These are phyloP conservation scores for Caenorhabditis remanei DNA, from an alignment of 1,140 invertebrate species.

Conservation along the genomic window DNA sequence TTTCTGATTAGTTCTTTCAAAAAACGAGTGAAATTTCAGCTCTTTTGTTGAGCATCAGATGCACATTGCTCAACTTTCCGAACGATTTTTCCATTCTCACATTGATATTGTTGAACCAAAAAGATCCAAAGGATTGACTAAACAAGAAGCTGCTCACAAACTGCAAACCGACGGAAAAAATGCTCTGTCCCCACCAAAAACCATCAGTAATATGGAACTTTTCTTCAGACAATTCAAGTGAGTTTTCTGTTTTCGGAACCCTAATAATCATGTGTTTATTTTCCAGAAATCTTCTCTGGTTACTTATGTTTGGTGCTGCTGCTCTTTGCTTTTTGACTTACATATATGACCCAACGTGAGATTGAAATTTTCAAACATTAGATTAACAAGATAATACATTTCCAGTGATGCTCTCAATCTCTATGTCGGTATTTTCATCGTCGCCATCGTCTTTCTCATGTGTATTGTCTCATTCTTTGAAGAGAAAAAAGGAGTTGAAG, in stretches of 20 bases:
- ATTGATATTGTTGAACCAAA: constrained; percentile 47
- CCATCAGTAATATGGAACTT: constrained; percentile 61
- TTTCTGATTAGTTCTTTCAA: no score
- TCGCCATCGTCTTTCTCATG: constrained; percentile 65
- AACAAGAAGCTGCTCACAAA: constrained; percentile 52
- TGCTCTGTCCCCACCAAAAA: constrained; percentile 63
- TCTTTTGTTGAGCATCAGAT: constrained; percentile 63
- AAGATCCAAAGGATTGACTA: constrained; percentile 54
- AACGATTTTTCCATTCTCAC: constrained; percentile 42
- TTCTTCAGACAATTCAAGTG: constrained; percentile 63
- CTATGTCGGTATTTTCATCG: constrained; percentile 65
- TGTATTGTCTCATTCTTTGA: constrained; percentile 66
- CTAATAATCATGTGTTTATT: no score
- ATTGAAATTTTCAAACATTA: background rate
- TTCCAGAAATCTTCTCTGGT: constrained; percentile 63
- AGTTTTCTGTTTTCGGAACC: background rate
- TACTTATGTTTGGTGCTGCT: constrained; percentile 65
- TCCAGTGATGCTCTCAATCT: constrained; percentile 63
- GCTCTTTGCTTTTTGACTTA: constrained; percentile 62
- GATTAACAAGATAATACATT: background rate
- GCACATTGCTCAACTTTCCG: constrained; percentile 53
- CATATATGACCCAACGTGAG: constrained; percentile 62
- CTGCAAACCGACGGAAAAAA: constrained; percentile 61
- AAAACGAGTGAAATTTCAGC: background rate
- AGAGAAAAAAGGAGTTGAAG: constrained; percentile 66